Evolutionary conservation across 2,888 invertebrate species (phyloP), one percentile per base, ranked within the genome.

Genomic region (Tanypteryx hageni): DNA sequence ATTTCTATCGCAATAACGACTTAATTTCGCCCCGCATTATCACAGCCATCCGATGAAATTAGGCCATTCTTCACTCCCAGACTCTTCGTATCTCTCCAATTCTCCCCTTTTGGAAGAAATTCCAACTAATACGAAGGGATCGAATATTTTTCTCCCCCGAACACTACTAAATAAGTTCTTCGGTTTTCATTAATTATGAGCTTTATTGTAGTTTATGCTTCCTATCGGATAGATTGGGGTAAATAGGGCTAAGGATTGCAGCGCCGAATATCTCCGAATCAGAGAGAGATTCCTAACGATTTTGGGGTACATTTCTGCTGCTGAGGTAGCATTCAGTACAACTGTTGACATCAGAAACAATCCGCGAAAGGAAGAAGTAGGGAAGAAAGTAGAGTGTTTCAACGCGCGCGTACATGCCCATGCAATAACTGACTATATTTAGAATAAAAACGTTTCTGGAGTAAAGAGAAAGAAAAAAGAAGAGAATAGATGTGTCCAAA

Each of bases 1-100:
- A 86, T 86, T 86, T 86, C 57, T 18, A 31, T 86, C 64, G 89
- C 64, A 58, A 89, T 89, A 89, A 89, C 68, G 89, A 89, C 89
- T 68, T 89, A 89, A 89, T 89, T 89, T 89, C 61, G 89, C n/a
- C 89, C n/a, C 89, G 44, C 44, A 89, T 89, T 64, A 89, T 89
- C 64, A 64, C 64, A n/a, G n/a, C 64, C 68, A 64, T 16, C n/a
- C 64, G 89, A 16, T 64, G 56, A 89, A 89, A 89, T 89, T 89
- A 64, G 89, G 64, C 89, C 89, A 89, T 89, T 89, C 89, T 89
- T 89, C 89, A 68, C 64, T 61, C 61, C 27, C 89, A 56, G 56
- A 27, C 44, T 16, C 83, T 13, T 44, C 14, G 44, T 44, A 5
- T 44, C 44, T 44, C 44, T 44, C 5, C 44, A 5, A 5, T 2